Base-by-base conservation (phyloP, 2,888 invertebrate species). In the Philhelius pedissequus region DNA sequence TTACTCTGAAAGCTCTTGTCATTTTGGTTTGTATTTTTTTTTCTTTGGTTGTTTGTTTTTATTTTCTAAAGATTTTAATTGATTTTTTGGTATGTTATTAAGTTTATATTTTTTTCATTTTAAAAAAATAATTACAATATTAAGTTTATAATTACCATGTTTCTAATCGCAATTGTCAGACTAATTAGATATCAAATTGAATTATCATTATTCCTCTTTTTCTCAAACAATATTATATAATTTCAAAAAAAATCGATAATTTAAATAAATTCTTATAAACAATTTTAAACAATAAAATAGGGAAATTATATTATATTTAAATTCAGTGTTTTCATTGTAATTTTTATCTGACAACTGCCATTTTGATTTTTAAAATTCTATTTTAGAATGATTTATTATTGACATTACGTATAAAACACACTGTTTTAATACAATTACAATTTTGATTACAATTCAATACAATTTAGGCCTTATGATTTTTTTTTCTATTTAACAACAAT, bases 361-460 rank as follows among this genome's bases (percentile, higher is more conserved):
- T 20, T 32, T 22, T 38, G 1, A 32, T 52, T 52, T 40, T 40
- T 48, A 3, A n/a, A 22, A 27, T 6, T 52, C 60, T 25, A 15
- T 40, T 62, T 54, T 48, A 64, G 66, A 40, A 56, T n/a, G n/a
- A n/a, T n/a, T 73, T 45, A 52, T 79, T 74, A 60, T 79, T 69
- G 64, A 76, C 76, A 64, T 81, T 75, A 75, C 80, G 69, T 81
- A 81, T 76, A 81, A 81, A 76, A 76, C 64, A 62, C 43, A 38
- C 11, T 27, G 40, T 40, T 35, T 54, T 54, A n/a, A 38, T 54
- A 68, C 22, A 64, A 40, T 45, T 75, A 75, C 52, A 68, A 45
- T 62, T 75, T 73, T 56, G 45, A 48, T 68, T 73, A 66, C 15
- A 70, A 25, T 68, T 82, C 45, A 48, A 58, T 70, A 50, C 38